These are phyloP conservation scores for Isichthys henryi DNA, from an alignment of 2,113 vertebrate genomes.

Conservation along the genomic window DNA sequence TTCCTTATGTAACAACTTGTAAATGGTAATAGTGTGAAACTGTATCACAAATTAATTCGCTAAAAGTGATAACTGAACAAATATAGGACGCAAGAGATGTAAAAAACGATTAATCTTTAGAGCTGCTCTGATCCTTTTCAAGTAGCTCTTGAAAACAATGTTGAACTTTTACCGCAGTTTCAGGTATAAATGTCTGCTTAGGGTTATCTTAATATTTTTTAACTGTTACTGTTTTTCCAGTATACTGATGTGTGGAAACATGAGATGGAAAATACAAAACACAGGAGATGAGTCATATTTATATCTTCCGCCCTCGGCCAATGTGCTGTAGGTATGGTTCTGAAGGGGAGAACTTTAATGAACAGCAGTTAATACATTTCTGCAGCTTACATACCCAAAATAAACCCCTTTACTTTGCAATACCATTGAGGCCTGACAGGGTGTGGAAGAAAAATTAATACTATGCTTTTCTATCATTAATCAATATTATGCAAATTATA, in stretches of 20 bases:
- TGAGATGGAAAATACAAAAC: neutral
- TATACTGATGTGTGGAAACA: neutral
- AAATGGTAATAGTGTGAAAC: neutral
- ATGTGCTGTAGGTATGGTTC: neutral
- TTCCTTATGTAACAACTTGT: neutral
- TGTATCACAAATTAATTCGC: neutral
- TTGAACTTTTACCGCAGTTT: neutral
- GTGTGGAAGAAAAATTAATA: too few species aligned
- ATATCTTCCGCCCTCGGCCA: neutral
- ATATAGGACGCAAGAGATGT: neutral
- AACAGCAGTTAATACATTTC: neutral
- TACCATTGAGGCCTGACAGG: neutral
- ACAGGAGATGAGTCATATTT: constrained; percentile 1
- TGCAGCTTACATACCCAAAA: neutral
- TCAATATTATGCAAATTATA: too few species aligned
- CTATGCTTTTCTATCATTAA: too few species aligned
- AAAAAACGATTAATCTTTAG: neutral
- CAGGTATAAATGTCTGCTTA: neutral
- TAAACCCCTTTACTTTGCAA: neutral
- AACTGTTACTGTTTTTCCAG: neutral
- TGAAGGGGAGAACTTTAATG: neutral
- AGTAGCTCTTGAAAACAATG: neutral
- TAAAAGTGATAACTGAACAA: neutral
- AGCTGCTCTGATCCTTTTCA: neutral
- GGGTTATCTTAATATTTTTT: neutral